Percentiles rank a stretch among this genome's conserved stretches.
phyloP scores from a whole-genome alignment of 2,888 invertebrate species.

The Chouioia cunea region DNA sequence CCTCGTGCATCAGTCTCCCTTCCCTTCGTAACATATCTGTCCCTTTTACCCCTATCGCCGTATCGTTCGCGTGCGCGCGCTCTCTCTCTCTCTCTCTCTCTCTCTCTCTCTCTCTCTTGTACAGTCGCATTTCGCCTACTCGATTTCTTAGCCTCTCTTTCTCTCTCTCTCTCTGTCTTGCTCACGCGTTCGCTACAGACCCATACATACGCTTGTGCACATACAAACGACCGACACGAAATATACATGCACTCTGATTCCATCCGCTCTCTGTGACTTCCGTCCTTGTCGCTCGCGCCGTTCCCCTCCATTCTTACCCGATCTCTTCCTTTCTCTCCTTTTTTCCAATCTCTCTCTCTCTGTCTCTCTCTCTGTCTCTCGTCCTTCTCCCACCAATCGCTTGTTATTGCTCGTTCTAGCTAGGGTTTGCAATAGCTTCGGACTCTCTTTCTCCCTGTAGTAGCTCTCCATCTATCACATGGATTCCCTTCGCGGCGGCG shows the following conservation, averaged over 20 bases:
- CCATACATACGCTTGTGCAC: not conserved
- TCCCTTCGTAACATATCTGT: not conserved
- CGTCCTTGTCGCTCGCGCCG: slow-evolving; percentile 38
- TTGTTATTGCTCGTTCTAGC: slow-evolving; percentile 9
- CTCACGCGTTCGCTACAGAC: slow-evolving; percentile 1
- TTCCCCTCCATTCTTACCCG: slow-evolving; percentile 39
- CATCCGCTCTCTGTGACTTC: slow-evolving; percentile 39
- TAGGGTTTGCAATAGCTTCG: slow-evolving; percentile 31
- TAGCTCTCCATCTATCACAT: slow-evolving; percentile 45
- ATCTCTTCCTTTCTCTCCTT: slow-evolving; percentile 42
- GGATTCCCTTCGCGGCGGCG: slow-evolving; percentile 33
- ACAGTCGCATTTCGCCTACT: slow-evolving; percentile 43
- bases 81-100: slow-evolving; percentile 38
- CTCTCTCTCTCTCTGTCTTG: slow-evolving; percentile 14
- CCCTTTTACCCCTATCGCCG: slow-evolving; percentile 16
- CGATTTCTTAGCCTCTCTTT: slow-evolving; percentile 26
- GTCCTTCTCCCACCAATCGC: slow-evolving; percentile 3
- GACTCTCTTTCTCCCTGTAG: slow-evolving; percentile 45
- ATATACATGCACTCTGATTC: slow-evolving; percentile 25
- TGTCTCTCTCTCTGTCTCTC: slow-evolving; percentile 18
- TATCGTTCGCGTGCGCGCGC: slow-evolving; percentile 19
- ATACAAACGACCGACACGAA: no score
- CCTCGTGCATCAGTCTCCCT: slow-evolving; percentile 11
- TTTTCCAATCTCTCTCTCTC: slow-evolving; percentile 24
- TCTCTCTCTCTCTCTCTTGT: slow-evolving; percentile 39